Evolutionary conservation across 2,888 invertebrate species (phyloP).

Genomic region (Aethes cnicana): DNA sequence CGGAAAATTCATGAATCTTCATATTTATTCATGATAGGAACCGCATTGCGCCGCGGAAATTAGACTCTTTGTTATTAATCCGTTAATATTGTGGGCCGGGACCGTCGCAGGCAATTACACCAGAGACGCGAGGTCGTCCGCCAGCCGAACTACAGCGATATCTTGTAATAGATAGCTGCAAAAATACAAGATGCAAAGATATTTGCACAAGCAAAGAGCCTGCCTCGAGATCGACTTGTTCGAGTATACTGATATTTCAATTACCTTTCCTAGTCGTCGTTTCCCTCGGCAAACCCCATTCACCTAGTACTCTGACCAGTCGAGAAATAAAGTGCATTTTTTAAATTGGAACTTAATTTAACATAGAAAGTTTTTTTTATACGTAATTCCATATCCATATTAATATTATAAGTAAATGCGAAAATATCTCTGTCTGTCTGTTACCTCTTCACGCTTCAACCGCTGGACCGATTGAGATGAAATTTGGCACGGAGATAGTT

Average conservation of each 20-base stretch:
- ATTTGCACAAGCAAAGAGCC: neutral
- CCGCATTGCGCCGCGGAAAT: constrained; percentile 44
- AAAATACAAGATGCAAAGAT: constrained; percentile 7
- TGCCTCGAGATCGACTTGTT: neutral
- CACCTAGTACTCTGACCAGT: too few species aligned
- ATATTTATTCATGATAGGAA: constrained; percentile 49
- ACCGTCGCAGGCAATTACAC: constrained; percentile 19
- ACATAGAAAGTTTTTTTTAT: too few species aligned
- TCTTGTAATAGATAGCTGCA: constrained; percentile 6
- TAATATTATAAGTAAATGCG: too few species aligned
- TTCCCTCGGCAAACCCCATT: too few species aligned
- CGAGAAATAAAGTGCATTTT: too few species aligned
- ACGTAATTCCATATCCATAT: too few species aligned
- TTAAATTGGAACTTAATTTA: too few species aligned
- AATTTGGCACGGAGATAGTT: too few species aligned
- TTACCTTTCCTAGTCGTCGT: neutral
- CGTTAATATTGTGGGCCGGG: constrained; percentile 20
- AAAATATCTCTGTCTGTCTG: too few species aligned
- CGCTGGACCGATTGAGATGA: too few species aligned
- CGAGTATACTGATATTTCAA: neutral
- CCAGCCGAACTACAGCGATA: constrained; percentile 17
- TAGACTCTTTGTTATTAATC: constrained; percentile 41
- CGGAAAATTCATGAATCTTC: constrained; percentile 38
- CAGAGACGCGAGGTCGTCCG: constrained; percentile 15
- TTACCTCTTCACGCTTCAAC: too few species aligned